Conservation (phyloP, 2,113 vertebrate genomes). For the Brachyhypopomus gauderio region DNA sequence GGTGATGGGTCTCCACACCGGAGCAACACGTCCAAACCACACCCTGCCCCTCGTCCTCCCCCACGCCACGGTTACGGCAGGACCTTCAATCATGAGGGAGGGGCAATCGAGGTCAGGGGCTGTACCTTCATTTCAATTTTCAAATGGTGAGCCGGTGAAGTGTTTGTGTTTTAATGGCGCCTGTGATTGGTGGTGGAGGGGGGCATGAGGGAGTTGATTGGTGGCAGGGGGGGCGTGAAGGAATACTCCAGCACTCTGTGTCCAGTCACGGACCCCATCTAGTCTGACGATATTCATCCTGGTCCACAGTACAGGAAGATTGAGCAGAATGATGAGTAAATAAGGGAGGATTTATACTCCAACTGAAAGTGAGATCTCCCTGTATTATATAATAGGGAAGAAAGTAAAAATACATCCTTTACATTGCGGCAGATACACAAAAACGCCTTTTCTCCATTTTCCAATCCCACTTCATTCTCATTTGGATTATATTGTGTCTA, state of each 20-base stretch:
- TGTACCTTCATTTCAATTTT: conserved; percentile 11
- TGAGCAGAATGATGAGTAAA: conserved; percentile 33
- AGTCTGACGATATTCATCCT: conserved; percentile 25
- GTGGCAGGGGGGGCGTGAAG: conserved; percentile 25
- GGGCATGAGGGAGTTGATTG: too few species aligned
- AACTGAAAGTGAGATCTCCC: conserved; percentile 8
- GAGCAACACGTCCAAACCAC: conserved; percentile 27
- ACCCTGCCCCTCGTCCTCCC: conserved; percentile 22
- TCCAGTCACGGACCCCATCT: conserved; percentile 27
- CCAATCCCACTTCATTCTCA: too few species aligned
- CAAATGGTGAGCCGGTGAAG: conserved; percentile 4
- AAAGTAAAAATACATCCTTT: neutral
- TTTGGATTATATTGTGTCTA: too few species aligned
- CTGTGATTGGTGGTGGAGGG: neutral
- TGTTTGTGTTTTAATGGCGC: conserved; percentile 41
- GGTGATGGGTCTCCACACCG: conserved; percentile 26
- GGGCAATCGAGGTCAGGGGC: neutral
- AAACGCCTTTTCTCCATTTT: too few species aligned
- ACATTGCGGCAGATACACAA: neutral
- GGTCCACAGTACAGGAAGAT: conserved; percentile 23
- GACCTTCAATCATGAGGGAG: conserved; percentile 28
- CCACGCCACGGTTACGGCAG: conserved; percentile 12
- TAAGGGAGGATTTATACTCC: conserved; percentile 33
- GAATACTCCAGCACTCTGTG: conserved; percentile 10
- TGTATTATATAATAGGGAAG: neutral